A percentile compares a stretch with the other conserved stretches of the same genome.
Evolutionary conservation across 2,113 vertebrate species (phyloP).

Genomic region (Hipposideros armiger): DNA sequence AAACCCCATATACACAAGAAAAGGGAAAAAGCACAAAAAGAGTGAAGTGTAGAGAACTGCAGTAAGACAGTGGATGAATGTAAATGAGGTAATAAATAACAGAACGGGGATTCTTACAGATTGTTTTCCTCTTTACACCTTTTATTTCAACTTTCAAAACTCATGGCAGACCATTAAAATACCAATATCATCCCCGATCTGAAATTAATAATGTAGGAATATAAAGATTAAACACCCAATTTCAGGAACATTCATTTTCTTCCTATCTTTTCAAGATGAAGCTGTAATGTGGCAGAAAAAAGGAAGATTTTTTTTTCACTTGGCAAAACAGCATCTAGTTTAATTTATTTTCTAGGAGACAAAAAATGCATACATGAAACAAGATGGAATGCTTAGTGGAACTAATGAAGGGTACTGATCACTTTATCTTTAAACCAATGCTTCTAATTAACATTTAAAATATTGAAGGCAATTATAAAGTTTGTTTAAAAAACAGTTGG

Average conservation of each 20-base stretch:
- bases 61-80: neutral
- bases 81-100: slow-evolving; percentile 40
- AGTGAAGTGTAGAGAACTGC: neutral
- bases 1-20: neutral
- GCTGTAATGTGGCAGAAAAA: neutral
- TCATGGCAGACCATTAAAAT: slow-evolving; percentile 9
- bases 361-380: slow-evolving; percentile 41
- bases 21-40: neutral
- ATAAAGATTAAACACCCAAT: neutral
- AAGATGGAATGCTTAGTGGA: neutral
- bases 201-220: slow-evolving; percentile 29
- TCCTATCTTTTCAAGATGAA: slow-evolving; percentile 47
- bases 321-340: neutral
- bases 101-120: neutral
- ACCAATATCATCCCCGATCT: neutral
- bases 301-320: neutral
- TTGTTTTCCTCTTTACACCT: slow-evolving; percentile 40
- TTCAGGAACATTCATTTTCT: neutral
- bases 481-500: slow-evolving; percentile 61
- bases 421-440: slow-evolving; percentile 27
- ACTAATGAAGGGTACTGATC: neutral
- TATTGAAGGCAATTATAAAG: slow-evolving; percentile 10
- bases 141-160: slow-evolving; percentile 11
- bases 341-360: slow-evolving; percentile 59
- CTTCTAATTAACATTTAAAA: neutral